These are phyloP conservation scores for Planococcus citri DNA, from an alignment of 1,140 invertebrate genomes.

Conservation along the genomic window DNA sequence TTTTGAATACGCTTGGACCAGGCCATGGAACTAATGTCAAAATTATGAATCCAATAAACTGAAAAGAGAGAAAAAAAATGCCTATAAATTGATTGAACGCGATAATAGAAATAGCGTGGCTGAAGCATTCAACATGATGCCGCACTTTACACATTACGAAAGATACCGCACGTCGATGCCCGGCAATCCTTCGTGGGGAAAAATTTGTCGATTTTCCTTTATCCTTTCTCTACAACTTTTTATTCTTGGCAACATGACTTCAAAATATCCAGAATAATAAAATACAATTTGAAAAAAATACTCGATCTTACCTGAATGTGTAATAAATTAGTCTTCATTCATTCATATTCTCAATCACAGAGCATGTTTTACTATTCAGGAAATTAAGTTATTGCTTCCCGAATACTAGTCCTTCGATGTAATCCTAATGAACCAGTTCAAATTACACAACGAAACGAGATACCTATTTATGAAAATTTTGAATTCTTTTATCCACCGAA, in stretches of 20 bases:
- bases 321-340: constrained; percentile 14
- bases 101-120: background rate
- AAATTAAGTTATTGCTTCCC: too few species aligned
- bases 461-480: background rate
- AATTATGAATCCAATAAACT: constrained; percentile 64
- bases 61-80: constrained; percentile 30
- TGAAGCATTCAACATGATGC: background rate
- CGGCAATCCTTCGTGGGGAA: too few species aligned
- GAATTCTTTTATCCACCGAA: background rate
- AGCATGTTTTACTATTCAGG: background rate
- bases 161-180: too few species aligned
- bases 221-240: too few species aligned
- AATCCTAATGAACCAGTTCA: too few species aligned
- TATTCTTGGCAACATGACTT: too few species aligned
- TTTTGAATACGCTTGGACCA: constrained; percentile 68
- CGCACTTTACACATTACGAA: too few species aligned
- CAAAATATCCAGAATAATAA: too few species aligned
- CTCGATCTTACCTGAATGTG: background rate
- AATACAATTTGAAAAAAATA: too few species aligned
- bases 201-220: background rate
- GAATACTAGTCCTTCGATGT: background rate
- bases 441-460: too few species aligned
- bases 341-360: constrained; percentile 11
- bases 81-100: background rate
- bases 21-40: constrained; percentile 74